phyloP scores from a whole-genome alignment of 35 echinoderm and acorn worm genomes.

The Ophioderma brevispina region DNA sequence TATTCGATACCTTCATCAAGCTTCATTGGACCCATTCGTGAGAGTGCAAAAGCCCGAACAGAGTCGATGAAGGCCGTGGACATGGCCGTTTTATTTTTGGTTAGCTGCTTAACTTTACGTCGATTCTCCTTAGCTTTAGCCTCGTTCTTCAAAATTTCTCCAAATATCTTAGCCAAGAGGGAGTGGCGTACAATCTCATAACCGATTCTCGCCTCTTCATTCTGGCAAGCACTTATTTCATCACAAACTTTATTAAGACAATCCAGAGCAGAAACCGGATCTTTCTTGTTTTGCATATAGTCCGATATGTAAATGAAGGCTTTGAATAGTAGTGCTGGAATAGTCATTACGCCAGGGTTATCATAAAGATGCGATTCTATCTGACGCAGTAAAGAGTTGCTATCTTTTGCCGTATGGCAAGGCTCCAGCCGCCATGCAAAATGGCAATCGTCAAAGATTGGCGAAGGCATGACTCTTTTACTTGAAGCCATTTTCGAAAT shows the following conservation, averaged over 20 bases:
- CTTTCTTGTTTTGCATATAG: background rate
- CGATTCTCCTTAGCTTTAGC: background rate
- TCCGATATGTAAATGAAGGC: background rate
- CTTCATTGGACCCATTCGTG: background rate
- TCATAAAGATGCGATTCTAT: no score
- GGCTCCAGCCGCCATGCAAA: no score
- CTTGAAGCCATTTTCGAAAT: no score
- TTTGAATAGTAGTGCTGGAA: background rate
- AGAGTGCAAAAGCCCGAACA: background rate
- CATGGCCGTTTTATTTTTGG: background rate
- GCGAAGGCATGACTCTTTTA: no score
- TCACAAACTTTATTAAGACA: background rate
- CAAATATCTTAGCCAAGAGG: background rate
- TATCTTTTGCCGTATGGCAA: no score
- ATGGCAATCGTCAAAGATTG: no score
- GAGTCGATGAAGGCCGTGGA: background rate
- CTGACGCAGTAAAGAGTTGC: no score
- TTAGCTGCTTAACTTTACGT: background rate
- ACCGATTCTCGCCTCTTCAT: background rate
- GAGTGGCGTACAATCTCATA: background rate
- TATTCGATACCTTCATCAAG: background rate
- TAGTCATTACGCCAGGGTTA: no score
- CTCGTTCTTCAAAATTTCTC: background rate
- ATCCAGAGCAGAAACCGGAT: background rate
- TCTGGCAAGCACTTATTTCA: background rate